Evolutionary conservation across 2,888 invertebrate genomes (phyloP).

Genomic region (Thereva unica): DNA sequence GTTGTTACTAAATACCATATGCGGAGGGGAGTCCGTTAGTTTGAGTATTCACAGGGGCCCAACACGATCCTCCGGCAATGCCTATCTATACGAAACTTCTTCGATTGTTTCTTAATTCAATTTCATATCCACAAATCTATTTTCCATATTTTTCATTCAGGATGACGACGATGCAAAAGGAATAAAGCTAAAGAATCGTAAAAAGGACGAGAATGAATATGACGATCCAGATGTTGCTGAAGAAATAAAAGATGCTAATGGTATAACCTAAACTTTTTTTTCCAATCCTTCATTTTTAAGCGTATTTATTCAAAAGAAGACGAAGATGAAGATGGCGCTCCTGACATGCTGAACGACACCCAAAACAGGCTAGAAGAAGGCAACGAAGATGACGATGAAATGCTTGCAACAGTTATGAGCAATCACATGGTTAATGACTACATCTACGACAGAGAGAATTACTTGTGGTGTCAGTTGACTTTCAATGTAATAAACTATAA

Average conservation of each 20-base stretch:
- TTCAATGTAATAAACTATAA: constrained; percentile 64
- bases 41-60: no score
- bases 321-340: constrained; percentile 42
- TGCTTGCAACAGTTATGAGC: constrained; percentile 56
- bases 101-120: neutral
- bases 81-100: no score
- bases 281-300: neutral
- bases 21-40: no score
- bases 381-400: constrained; percentile 42
- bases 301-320: constrained; percentile 39
- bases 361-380: constrained; percentile 36
- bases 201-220: constrained; percentile 68
- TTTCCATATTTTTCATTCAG: no score
- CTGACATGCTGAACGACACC: constrained; percentile 54
- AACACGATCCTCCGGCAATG: no score
- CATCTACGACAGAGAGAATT: constrained; percentile 73
- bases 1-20: no score
- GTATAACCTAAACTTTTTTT: constrained; percentile 41
- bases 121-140: neutral
- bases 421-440: constrained; percentile 62
- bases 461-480: constrained; percentile 83
- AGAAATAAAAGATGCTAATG: constrained; percentile 58
- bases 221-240: constrained; percentile 68
- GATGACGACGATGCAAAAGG: constrained; percentile 57
- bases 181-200: constrained; percentile 62